phyloP scores from a whole-genome alignment of 2,113 vertebrate species.

The Paramormyrops kingsleyae region DNA sequence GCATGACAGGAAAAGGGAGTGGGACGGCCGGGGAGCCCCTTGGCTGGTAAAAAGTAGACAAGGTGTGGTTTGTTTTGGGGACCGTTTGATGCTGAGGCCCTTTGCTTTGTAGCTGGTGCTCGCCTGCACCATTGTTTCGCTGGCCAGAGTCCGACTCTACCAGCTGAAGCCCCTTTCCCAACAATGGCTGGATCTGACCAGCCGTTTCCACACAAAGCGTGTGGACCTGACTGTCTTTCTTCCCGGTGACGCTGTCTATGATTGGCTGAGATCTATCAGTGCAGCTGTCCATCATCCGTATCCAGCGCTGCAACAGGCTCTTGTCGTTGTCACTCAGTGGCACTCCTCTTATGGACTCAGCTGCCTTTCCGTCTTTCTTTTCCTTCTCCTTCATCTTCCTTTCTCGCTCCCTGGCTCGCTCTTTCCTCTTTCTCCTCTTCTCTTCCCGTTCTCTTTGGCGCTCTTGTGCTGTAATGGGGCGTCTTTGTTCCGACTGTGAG shows the following conservation, averaged over 20 bases:
- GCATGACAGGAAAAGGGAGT: slow-evolving; percentile 46
- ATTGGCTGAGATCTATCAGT: slow-evolving; percentile 46
- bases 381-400: slow-evolving; percentile 27
- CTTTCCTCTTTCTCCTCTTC: slow-evolving; percentile 75
- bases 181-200: slow-evolving; percentile 32
- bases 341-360: slow-evolving; percentile 65
- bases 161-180: slow-evolving; percentile 28
- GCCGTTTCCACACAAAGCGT: background rate
- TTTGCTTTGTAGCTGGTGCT: slow-evolving; percentile 45
- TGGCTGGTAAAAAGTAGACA: slow-evolving; percentile 46
- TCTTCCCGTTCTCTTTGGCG: slow-evolving; percentile 84
- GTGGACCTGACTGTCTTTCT: slow-evolving; percentile 37
- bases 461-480: slow-evolving; percentile 82
- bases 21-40: slow-evolving; percentile 34
- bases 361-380: slow-evolving; percentile 60
- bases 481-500: slow-evolving; percentile 55
- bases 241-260: slow-evolving; percentile 30
- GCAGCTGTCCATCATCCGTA: slow-evolving; percentile 70
- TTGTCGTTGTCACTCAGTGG: slow-evolving; percentile 82
- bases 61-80: slow-evolving; percentile 40
- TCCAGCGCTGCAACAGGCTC: slow-evolving; percentile 82
- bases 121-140: slow-evolving; percentile 37
- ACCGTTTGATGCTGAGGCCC: slow-evolving; percentile 17
- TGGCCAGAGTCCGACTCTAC: slow-evolving; percentile 2
- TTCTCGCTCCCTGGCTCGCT: slow-evolving; percentile 55